Percentiles rank a stretch among this genome's conserved stretches.
These are phyloP conservation scores for Tychaedon coryphoeus DNA, from an alignment of 2,113 vertebrate species.

Conservation along the genomic window DNA sequence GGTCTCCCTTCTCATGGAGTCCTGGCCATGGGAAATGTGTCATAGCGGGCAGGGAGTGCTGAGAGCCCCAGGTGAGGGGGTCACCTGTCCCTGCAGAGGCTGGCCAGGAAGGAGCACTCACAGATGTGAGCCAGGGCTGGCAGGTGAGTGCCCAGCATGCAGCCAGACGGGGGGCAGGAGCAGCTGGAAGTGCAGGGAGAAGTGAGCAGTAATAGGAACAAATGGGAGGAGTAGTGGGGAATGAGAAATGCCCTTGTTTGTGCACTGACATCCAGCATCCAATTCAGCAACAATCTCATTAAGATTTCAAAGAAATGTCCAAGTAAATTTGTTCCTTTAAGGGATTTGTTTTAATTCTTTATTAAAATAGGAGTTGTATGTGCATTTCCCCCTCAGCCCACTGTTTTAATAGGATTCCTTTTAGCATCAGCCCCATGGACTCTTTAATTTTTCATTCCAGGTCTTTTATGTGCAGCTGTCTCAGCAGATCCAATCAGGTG, in stretches of 20 bases:
- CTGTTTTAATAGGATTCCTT: not conserved
- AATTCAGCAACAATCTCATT: not conserved
- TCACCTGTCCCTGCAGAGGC: not conserved
- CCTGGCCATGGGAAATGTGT: not conserved
- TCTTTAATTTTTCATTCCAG: not conserved
- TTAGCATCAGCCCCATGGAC: not conserved
- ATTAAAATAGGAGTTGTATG: not conserved
- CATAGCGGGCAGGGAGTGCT: not conserved
- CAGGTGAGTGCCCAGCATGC: not conserved
- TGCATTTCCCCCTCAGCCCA: not conserved
- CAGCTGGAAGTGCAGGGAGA: not conserved
- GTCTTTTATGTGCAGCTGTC: not conserved
- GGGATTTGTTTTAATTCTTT: not conserved
- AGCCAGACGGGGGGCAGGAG: not conserved
- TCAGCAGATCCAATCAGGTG: conserved; percentile 27
- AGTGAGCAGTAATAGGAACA: not conserved
- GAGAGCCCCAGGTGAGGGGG: not conserved
- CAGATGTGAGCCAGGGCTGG: not conserved
- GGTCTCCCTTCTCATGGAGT: not conserved
- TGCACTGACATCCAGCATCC: not conserved
- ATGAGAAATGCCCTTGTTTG: fast-evolving
- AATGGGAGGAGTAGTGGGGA: not conserved
- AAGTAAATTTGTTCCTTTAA: not conserved
- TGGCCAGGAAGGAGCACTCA: not conserved
- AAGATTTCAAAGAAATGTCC: not conserved